Evolutionary conservation across 1,140 invertebrate species (phyloP).

Genomic region (Drosophila sulfurigaster): DNA sequence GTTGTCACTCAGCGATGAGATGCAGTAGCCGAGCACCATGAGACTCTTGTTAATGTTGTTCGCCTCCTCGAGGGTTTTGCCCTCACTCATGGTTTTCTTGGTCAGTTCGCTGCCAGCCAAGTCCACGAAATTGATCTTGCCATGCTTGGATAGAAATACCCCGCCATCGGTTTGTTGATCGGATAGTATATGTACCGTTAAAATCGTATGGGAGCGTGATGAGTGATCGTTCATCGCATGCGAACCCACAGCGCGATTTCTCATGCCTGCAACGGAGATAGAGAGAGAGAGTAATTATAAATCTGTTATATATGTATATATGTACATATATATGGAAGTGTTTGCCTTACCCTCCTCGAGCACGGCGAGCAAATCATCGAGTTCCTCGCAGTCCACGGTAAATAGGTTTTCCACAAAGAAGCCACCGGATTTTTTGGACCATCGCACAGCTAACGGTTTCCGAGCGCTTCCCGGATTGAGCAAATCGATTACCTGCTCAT

Average conservation of each 20-base stretch:
- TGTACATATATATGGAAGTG: not conserved
- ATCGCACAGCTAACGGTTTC: slow-evolving; percentile 94
- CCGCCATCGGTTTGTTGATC: slow-evolving; percentile 92
- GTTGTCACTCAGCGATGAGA: slow-evolving; percentile 94
- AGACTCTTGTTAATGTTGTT: slow-evolving; percentile 98
- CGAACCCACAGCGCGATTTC: slow-evolving; percentile 92
- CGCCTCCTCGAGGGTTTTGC: slow-evolving; percentile 95
- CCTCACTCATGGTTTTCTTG: slow-evolving; percentile 96
- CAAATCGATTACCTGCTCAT: slow-evolving; percentile 95
- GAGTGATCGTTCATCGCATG: slow-evolving; percentile 99
- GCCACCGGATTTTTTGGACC: slow-evolving; percentile 95
- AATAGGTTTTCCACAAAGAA: slow-evolving; percentile 99
- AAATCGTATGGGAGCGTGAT: slow-evolving; percentile 97
- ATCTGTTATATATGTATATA: not conserved
- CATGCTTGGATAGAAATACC: slow-evolving; percentile 93
- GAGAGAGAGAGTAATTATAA: not conserved
- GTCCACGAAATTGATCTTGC: slow-evolving; percentile 98
- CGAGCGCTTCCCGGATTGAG: slow-evolving; percentile 93
- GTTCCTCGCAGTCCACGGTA: slow-evolving; percentile 95
- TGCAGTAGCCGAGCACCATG: slow-evolving; percentile 98
- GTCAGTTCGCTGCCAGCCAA: slow-evolving; percentile 97
- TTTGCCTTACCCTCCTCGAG: slow-evolving; percentile 93
- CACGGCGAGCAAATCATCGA: slow-evolving; percentile 97
- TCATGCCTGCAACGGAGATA: slow-evolving; percentile 87
- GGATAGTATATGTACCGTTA: slow-evolving; percentile 94